Conservation (phyloP, 1,140 invertebrate genomes). For the Drosophila auraria region DNA sequence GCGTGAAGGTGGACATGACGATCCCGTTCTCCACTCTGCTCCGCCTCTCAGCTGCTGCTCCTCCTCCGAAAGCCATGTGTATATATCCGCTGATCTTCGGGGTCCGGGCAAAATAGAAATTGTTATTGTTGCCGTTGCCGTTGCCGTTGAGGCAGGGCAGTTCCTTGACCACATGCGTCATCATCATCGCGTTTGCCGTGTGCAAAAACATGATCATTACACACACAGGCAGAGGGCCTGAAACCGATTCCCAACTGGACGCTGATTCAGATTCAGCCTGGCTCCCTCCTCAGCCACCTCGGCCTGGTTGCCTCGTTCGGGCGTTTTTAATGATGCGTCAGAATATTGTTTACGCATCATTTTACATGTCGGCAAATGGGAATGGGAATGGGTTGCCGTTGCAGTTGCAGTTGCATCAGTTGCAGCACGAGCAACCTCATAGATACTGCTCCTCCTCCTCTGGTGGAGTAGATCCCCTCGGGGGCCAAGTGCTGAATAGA, state of each 20-base stretch:
- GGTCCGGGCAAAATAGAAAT: slow-evolving; percentile 70
- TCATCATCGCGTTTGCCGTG: slow-evolving; percentile 77
- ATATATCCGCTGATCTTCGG: slow-evolving; percentile 26
- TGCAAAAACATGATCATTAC: slow-evolving; percentile 64
- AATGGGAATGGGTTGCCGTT: slow-evolving; percentile 10
- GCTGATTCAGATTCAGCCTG: slow-evolving; percentile 50
- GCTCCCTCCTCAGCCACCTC: too few relatives aligned
- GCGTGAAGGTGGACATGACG: slow-evolving; percentile 78
- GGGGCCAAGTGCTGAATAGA: slow-evolving; percentile 37
- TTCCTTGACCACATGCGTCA: slow-evolving; percentile 69
- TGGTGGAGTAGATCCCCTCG: not conserved
- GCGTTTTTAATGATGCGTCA: slow-evolving; percentile 83
- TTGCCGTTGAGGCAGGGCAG: slow-evolving; percentile 72
- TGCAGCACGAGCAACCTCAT: slow-evolving; percentile 31
- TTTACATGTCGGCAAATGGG: slow-evolving; percentile 81
- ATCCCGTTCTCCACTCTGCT: slow-evolving; percentile 43
- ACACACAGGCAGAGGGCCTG: slow-evolving; percentile 33
- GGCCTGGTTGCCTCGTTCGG: slow-evolving; percentile 55
- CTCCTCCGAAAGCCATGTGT: slow-evolving; percentile 3
- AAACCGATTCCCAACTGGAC: slow-evolving; percentile 58
- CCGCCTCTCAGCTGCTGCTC: not conserved
- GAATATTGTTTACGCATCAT: slow-evolving; percentile 83
- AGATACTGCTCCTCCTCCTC: slow-evolving; percentile 13
- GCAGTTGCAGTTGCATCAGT: slow-evolving; percentile 18
- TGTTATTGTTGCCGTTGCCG: slow-evolving; percentile 58